phyloP scores from a whole-genome alignment of 2,888 invertebrate species.

The Rhogogaster chlorosoma region DNA sequence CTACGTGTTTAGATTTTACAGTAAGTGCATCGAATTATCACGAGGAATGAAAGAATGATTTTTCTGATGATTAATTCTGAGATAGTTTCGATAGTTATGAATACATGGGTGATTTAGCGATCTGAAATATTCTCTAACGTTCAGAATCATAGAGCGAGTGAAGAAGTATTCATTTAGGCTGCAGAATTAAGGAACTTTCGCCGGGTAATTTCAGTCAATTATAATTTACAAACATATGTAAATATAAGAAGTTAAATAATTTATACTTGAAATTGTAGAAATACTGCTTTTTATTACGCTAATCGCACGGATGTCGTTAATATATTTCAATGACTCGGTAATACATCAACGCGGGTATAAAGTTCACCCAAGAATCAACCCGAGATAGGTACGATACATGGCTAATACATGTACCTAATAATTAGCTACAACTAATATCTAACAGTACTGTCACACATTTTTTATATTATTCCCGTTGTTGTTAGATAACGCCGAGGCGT shows the following conservation, averaged over 20 bases:
- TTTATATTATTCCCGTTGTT: neutral
- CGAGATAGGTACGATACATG: neutral
- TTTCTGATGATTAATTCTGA: neutral
- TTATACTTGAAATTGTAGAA: neutral
- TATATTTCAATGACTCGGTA: neutral
- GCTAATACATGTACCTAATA: neutral
- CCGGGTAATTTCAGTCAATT: neutral
- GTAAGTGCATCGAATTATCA: neutral
- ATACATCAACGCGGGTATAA: slow-evolving; percentile 3
- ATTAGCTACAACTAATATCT: slow-evolving; percentile 9
- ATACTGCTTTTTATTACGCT: neutral
- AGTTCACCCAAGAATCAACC: neutral
- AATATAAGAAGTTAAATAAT: neutral
- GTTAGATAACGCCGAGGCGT: neutral
- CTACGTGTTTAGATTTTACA: neutral
- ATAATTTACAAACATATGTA: neutral
- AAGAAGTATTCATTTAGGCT: neutral
- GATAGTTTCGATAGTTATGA: neutral
- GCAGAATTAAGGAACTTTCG: neutral
- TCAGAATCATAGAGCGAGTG: neutral
- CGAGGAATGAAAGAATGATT: neutral
- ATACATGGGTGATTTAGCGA: neutral
- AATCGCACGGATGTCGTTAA: neutral
- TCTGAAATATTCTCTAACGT: neutral
- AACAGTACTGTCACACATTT: slow-evolving; percentile 14